Evolutionary conservation across 2,888 invertebrate species (phyloP), one percentile per base, ranked within the genome.

Genomic region (Caenorhabditis zanzibari): DNA sequence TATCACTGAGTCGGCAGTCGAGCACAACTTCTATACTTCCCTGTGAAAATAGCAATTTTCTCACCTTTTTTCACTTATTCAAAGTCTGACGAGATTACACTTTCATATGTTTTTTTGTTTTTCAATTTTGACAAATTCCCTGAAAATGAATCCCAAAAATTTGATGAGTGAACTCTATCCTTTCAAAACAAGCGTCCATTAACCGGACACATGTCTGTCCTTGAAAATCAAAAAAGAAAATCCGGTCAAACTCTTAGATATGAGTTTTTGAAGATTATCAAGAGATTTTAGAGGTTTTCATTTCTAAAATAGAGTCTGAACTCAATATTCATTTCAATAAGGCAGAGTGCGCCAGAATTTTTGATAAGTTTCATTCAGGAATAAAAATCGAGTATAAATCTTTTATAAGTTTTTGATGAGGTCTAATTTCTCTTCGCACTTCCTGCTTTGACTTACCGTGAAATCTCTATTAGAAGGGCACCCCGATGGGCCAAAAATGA

Each of bases 281-380:
- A 44, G 6, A 22, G 63, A 10, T 63, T 63, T 44, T 2, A 26
- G 38, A 63, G 14, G 44, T n/a, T 26, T 63, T 38, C 44, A 63
- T 44, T 63, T 63, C 10, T 16, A 26, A n/a, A 63, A 44, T n/a
- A 16, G 47, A 47, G 5, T 1, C 47, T 19, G 7, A 3, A 22
- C 28, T 58, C 7, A 3, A 32, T n/a, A n/a, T 19, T 19, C 0
- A 3, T 12, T 19, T 61, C 16, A 10, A 59, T 59, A 10, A 59
- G 35, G 38, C 38, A 7, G n/a, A 61, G 61, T 63, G 28, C 63
- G 63, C 44, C 26, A 63, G 63, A 63, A 63, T 63, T 44, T 44
- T 16, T 9, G 10, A 63, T 63, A 1, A 44, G n/a, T 7, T 38
- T 38, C 38, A 10, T 38, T 12, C 38, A 10, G 7, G 32, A 32